Evolutionary conservation across 2,113 vertebrate species (phyloP).

Genomic region (Puffinus mauretanicus): DNA sequence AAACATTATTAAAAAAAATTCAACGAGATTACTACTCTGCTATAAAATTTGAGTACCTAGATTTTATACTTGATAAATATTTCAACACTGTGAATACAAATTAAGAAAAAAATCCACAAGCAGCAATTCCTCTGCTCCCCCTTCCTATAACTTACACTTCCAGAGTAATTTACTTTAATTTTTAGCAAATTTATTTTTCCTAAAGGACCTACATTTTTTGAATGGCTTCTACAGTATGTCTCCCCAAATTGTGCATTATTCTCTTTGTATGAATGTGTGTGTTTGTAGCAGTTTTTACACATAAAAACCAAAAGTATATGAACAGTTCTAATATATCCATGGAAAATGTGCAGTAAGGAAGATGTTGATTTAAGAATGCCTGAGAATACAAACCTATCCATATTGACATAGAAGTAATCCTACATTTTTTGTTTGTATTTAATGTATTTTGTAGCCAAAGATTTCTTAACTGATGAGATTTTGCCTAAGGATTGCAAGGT

Average conservation of each 20-base stretch:
- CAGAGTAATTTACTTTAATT: neutral
- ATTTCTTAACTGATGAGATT: neutral
- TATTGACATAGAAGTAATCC: neutral
- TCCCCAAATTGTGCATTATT: neutral
- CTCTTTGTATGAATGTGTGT: neutral
- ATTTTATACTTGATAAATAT: neutral
- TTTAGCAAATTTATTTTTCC: neutral
- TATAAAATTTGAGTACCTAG: neutral
- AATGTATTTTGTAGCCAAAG: neutral
- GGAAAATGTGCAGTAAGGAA: neutral
- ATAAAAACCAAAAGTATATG: neutral
- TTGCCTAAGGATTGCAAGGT: neutral
- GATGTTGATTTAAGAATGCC: neutral
- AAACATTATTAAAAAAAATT: neutral
- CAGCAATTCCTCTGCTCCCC: neutral
- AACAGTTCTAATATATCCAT: neutral
- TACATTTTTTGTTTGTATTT: neutral
- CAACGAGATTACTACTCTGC: neutral
- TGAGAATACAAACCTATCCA: neutral
- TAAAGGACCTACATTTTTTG: neutral
- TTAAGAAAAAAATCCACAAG: neutral
- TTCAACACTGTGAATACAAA: neutral
- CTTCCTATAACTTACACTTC: neutral
- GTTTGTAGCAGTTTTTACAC: neutral
- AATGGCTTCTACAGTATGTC: neutral